Evolutionary conservation across 2,888 invertebrate species (phyloP).

Genomic region (Napeogenes sylphis): DNA sequence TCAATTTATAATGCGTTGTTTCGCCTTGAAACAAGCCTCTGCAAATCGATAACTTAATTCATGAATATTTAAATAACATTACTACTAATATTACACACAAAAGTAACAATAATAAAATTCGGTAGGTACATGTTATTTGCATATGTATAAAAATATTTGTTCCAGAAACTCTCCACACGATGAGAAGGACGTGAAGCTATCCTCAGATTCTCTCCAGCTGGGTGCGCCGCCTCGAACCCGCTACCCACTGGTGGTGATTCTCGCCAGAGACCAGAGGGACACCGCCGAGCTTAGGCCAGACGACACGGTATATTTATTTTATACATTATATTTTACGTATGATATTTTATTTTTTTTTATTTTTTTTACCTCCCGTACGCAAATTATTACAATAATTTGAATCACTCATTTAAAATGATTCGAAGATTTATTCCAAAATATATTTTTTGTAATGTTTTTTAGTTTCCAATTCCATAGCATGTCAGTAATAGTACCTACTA

Average conservation of each 20-base stretch:
- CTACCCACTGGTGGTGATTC: constrained; percentile 87
- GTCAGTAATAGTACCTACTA: no score
- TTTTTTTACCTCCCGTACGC: no score
- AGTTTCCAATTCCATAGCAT: no score
- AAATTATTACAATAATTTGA: background rate
- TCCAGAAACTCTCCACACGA: constrained; percentile 81
- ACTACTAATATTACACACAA: no score
- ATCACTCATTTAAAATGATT: background rate
- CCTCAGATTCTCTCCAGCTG: constrained; percentile 80
- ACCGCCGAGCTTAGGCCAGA: constrained; percentile 82
- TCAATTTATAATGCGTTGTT: background rate
- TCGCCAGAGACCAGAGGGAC: constrained; percentile 81
- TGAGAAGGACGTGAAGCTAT: constrained; percentile 80
- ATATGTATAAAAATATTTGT: constrained; percentile 23
- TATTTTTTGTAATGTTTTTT: no score
- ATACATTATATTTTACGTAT: no score
- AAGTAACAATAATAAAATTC: no score
- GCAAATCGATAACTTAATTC: no score
- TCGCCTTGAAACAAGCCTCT: background rate
- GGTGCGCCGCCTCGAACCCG: constrained; percentile 85
- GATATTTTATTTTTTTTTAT: no score
- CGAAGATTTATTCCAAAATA: background rate
- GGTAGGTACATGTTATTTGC: no score
- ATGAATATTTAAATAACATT: no score
- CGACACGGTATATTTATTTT: constrained; percentile 78